Evolutionary conservation across 2,113 vertebrate genomes (phyloP).

Genomic region (Papio anubis): DNA sequence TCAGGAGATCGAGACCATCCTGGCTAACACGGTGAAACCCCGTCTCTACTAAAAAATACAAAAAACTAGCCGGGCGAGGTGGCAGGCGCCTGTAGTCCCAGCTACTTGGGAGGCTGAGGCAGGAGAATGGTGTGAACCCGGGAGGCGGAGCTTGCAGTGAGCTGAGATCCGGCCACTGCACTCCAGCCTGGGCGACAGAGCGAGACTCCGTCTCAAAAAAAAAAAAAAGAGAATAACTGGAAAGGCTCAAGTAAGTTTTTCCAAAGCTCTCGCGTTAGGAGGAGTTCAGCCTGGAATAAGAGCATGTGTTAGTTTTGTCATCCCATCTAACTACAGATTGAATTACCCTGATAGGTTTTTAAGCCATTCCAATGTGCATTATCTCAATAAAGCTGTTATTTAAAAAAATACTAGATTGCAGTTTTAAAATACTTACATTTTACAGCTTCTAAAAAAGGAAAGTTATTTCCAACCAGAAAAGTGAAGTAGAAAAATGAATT

Average conservation of each 20-base stretch:
- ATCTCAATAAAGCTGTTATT: not conserved
- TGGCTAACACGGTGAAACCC: too few relatives aligned
- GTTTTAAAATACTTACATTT: not conserved
- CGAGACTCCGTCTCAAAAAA: too few relatives aligned
- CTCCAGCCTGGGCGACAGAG: too few relatives aligned
- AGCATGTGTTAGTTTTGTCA: not conserved
- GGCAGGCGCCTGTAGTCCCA: too few relatives aligned
- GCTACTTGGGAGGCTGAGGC: too few relatives aligned
- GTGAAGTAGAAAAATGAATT: not conserved
- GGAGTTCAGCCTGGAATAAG: not conserved
- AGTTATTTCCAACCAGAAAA: not conserved
- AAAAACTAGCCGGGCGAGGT: too few relatives aligned
- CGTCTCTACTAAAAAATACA: too few relatives aligned
- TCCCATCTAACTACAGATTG: not conserved
- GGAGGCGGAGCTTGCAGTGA: too few relatives aligned
- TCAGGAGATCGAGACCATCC: too few relatives aligned
- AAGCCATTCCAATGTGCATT: not conserved
- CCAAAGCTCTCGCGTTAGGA: not conserved
- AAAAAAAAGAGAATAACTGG: not conserved
- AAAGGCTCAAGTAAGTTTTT: not conserved
- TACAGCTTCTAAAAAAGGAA: not conserved
- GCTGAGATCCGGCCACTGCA: too few relatives aligned
- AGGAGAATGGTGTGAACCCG: too few relatives aligned
- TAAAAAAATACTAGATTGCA: not conserved
- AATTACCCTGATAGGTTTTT: slow-evolving; percentile 27